Percentiles rank a stretch among this genome's conserved stretches.
phyloP scores from a whole-genome alignment of 1,140 invertebrate species.

The Plutomurus gul region DNA sequence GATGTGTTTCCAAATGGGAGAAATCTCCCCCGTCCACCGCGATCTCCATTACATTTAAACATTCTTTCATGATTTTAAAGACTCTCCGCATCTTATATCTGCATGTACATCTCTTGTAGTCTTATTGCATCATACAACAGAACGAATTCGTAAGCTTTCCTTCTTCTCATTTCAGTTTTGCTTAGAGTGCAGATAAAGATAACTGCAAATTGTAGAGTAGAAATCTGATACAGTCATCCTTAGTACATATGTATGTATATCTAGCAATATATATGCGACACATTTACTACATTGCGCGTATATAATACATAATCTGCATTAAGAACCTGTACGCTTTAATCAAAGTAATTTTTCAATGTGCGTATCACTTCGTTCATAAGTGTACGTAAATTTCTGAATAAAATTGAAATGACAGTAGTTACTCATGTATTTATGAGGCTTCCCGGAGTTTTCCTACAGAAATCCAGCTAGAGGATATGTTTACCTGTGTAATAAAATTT shows the following conservation, averaged over 20 bases:
- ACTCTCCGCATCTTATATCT: not conserved
- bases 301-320: too few species aligned
- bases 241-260: too few species aligned
- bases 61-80: slow-evolving; percentile 2
- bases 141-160: too few species aligned
- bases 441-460: not conserved
- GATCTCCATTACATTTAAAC: not conserved
- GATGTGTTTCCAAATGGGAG: slow-evolving; percentile 17
- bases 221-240: too few species aligned
- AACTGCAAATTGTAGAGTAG: too few species aligned
- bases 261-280: too few species aligned
- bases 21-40: not conserved
- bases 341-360: too few species aligned
- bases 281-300: too few species aligned
- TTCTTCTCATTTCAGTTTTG: too few species aligned
- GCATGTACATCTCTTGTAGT: not conserved
- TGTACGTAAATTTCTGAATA: slow-evolving; percentile 1
- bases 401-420: slow-evolving; percentile 13
- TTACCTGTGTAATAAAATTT: not conserved
- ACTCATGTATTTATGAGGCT: not conserved
- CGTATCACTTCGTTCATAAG: too few species aligned
- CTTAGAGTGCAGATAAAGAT: too few species aligned
- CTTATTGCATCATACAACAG: slow-evolving; percentile 4
- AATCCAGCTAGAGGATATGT: not conserved
- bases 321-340: too few species aligned